phyloP scores from a whole-genome alignment of 2,888 invertebrate species.

The Ametastegia equiseti region DNA sequence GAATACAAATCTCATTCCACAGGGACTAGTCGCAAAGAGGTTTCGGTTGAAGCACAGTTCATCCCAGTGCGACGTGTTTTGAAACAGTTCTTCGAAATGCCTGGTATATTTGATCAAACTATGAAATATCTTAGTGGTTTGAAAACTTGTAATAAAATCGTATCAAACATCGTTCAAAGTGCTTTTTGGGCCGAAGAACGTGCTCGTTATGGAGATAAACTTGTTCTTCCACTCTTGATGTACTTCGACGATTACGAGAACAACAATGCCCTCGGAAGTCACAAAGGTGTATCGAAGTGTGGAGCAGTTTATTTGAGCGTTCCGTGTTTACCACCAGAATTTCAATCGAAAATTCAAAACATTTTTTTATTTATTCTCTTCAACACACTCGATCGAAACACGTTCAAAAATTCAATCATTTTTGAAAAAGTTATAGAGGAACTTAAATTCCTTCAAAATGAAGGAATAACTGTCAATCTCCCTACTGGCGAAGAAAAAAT shows the following conservation, averaged over 20 bases:
- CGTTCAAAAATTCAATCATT: background rate
- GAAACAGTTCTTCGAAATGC: background rate
- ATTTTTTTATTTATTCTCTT: background rate
- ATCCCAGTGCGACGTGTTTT: background rate
- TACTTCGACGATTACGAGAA: constrained; percentile 16
- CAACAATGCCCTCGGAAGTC: constrained; percentile 13
- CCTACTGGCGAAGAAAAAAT: constrained; percentile 29
- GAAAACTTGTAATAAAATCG: background rate
- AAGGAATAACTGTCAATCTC: constrained; percentile 19
- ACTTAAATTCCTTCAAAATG: constrained; percentile 11
- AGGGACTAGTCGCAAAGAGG: background rate
- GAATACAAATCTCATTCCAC: background rate
- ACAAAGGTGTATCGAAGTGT: constrained; percentile 1
- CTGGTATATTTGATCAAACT: background rate
- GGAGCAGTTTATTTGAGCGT: constrained; percentile 18
- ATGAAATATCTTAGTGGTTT: background rate
- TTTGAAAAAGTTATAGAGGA: constrained; percentile 15
- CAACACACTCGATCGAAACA: background rate
- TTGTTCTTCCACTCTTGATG: constrained; percentile 5
- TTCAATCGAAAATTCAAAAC: background rate
- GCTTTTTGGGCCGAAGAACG: background rate
- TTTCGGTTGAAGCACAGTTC: background rate
- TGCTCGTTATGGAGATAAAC: background rate
- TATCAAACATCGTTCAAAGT: background rate
- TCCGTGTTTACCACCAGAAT: background rate